Evolutionary conservation across 1,140 invertebrate genomes (phyloP).

Genomic region (Pseudoatta argentina): DNA sequence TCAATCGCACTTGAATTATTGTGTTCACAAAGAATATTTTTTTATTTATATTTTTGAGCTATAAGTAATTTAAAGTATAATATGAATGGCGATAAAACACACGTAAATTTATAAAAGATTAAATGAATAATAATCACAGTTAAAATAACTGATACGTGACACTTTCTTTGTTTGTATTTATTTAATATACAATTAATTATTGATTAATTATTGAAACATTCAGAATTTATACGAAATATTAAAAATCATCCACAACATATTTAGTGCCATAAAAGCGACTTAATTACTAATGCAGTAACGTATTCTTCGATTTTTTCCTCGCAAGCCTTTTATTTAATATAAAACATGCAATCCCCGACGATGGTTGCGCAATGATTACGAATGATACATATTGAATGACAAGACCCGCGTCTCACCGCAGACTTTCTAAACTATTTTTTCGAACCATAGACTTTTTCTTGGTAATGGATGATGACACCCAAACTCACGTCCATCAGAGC

Average conservation of each 20-base stretch:
- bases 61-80: conserved; percentile 12
- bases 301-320: conserved; percentile 4
- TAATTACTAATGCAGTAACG: not conserved
- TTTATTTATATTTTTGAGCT: not conserved
- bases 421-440: conserved; percentile 68
- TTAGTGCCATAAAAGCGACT: not conserved
- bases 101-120: conserved; percentile 1
- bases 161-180: not conserved
- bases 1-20: not conserved
- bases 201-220: not conserved
- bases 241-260: not conserved
- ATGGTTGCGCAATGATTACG: conserved; percentile 61
- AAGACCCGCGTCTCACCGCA: conserved; percentile 22
- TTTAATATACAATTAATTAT: not conserved
- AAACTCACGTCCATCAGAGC: not conserved
- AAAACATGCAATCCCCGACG: conserved; percentile 28
- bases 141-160: not conserved
- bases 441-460: conserved; percentile 25
- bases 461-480: not conserved
- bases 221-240: not conserved
- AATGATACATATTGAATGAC: conserved; percentile 67
- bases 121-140: not conserved
- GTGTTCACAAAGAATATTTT: not conserved
- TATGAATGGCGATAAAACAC: not conserved
- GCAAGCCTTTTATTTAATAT: not conserved